These are phyloP conservation scores for Octomys mimax DNA, from an alignment of 2,797 vertebrate genomes.

Conservation along the genomic window DNA sequence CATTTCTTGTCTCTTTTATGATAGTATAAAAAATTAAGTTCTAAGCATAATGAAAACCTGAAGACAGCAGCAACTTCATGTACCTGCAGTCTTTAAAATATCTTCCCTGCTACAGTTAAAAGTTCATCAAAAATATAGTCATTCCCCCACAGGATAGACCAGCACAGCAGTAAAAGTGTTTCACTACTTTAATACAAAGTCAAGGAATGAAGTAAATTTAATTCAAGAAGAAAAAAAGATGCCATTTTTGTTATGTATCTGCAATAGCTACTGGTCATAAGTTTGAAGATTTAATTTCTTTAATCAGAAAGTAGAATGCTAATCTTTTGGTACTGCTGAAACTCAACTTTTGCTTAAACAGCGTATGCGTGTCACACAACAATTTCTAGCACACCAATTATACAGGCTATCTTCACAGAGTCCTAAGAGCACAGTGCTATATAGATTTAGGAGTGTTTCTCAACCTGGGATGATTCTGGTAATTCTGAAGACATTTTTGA, in stretches of 20 bases:
- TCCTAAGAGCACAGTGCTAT: background rate
- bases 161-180: constrained; percentile 26
- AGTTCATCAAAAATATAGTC: constrained; percentile 49
- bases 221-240: constrained; percentile 64
- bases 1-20: constrained; percentile 24
- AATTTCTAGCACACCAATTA: constrained; percentile 1
- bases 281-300: constrained; percentile 52
- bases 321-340: constrained; percentile 56
- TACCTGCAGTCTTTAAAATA: constrained; percentile 37
- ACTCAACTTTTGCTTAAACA: constrained; percentile 52
- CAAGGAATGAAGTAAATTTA: constrained; percentile 57
- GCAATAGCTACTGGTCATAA: constrained; percentile 24
- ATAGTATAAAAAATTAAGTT: constrained; percentile 37
- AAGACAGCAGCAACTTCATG: constrained; percentile 16
- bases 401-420: background rate
- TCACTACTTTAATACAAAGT: constrained; percentile 51
- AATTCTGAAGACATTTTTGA: background rate
- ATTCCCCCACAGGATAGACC: constrained; percentile 30
- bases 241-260: constrained; percentile 45
- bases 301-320: constrained; percentile 58
- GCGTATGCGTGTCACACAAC: background rate
- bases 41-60: constrained; percentile 60
- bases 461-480: background rate
- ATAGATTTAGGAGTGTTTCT: background rate
- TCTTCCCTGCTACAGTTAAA: background rate